Percentiles rank a stretch among this genome's conserved stretches.
Evolutionary conservation across 2,797 vertebrate species (phyloP).

Genomic region (Myiothlypis chrysogaster): DNA sequence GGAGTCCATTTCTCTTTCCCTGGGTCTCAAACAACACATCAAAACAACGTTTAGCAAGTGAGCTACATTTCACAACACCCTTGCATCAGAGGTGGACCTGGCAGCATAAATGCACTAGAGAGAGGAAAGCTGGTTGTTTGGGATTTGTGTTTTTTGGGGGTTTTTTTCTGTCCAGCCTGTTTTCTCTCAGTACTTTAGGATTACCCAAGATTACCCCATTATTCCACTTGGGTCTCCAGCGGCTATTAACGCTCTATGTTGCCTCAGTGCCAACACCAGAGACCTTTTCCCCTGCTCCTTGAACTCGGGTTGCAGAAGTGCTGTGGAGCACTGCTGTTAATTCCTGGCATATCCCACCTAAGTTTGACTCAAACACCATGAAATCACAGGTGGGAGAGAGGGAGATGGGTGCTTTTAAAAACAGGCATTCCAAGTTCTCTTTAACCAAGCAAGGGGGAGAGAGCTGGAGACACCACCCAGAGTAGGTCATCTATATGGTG

Average conservation of each 20-base stretch:
- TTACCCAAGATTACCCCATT: conserved; percentile 61
- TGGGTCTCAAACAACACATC: background rate
- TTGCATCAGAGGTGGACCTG: conserved; percentile 33
- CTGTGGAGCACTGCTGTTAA: conserved; percentile 53
- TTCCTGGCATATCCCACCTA: conserved; percentile 49
- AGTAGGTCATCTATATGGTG: rapidly evolving
- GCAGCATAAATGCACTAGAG: conserved; percentile 39
- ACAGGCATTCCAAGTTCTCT: background rate
- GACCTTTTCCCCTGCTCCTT: background rate
- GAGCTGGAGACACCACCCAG: background rate
- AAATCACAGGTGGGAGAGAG: background rate
- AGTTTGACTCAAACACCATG: conserved; percentile 39
- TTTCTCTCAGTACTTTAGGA: conserved; percentile 37
- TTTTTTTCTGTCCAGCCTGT: background rate
- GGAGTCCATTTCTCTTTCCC: conserved; percentile 51
- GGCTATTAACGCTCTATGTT: conserved; percentile 54
- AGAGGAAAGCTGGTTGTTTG: conserved; percentile 9
- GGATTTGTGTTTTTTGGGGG: rapidly evolving
- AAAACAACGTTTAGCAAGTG: conserved; percentile 46
- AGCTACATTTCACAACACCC: conserved; percentile 37
- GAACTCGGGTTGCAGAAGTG: conserved; percentile 61
- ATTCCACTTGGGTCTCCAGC: conserved; percentile 41
- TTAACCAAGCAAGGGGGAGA: background rate
- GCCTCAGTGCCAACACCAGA: background rate
- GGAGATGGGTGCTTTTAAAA: background rate